Evolutionary conservation across 2,797 vertebrate genomes (phyloP).

Genomic region (Decapterus maruadsi): DNA sequence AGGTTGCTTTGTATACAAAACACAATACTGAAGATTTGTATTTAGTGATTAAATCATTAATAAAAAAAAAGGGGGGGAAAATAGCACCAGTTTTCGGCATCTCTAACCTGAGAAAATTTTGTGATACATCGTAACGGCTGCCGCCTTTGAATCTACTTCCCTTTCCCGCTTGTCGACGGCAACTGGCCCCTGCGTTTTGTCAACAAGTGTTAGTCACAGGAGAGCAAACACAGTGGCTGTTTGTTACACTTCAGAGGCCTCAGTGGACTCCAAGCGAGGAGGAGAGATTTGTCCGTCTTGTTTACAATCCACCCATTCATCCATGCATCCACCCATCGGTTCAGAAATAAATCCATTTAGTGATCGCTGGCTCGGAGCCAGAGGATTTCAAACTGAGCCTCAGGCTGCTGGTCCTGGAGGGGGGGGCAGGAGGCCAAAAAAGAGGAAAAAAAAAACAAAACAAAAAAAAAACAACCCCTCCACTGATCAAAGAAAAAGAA

Average conservation of each 20-base stretch:
- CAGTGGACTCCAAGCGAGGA: conserved; percentile 47
- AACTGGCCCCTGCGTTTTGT: conserved; percentile 66
- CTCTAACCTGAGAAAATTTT: conserved; percentile 94
- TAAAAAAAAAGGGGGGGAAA: conserved; percentile 64
- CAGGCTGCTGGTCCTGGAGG: conserved; percentile 58
- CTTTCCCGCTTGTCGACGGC: conserved; percentile 79
- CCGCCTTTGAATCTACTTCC: conserved; percentile 82
- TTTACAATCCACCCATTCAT: conserved; percentile 58
- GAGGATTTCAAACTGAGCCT: conserved; percentile 61
- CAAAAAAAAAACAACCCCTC: conserved; percentile 29
- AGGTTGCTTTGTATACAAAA: conserved; percentile 78
- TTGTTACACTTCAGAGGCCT: conserved; percentile 58
- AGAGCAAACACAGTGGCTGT: conserved; percentile 50
- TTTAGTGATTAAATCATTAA: conserved; percentile 73
- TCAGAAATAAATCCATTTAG: conserved; percentile 71
- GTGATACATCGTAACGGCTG: conserved; percentile 83
- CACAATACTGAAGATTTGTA: conserved; percentile 77
- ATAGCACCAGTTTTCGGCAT: conserved; percentile 95
- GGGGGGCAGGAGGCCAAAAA: conserved; percentile 60
- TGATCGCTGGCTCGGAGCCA: conserved; percentile 67
- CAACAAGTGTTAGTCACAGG: conserved; percentile 47
- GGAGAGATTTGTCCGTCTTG: conserved; percentile 63
- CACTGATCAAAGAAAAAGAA: conserved; percentile 45
- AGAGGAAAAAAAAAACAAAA: conserved; percentile 17
- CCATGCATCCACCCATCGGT: conserved; percentile 34